Conservation (phyloP, 2,888 invertebrate genomes). For the Prenolepis imparis region DNA sequence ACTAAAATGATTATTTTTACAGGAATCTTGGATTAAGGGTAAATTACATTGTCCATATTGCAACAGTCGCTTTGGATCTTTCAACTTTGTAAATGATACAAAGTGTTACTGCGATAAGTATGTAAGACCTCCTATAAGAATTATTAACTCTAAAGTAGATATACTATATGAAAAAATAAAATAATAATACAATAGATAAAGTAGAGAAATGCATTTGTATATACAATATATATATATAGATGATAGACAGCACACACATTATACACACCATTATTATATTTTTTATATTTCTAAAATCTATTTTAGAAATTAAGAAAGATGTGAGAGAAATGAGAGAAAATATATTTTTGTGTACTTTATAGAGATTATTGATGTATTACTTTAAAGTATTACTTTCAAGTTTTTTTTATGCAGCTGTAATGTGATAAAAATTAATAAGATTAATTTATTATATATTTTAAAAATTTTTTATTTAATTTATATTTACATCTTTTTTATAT, state of each 20-base stretch:
- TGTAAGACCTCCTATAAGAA: slow-evolving; percentile 60
- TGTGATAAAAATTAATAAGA: not conserved
- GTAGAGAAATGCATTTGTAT: not conserved
- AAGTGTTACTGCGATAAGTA: slow-evolving; percentile 66
- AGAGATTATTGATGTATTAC: not conserved
- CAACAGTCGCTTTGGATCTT: slow-evolving; percentile 73
- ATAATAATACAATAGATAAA: not conserved
- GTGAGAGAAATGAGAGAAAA: not conserved
- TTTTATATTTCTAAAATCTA: not conserved
- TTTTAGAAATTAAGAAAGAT: not conserved
- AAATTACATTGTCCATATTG: slow-evolving; percentile 69
- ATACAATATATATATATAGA: not conserved
- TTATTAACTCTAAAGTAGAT: slow-evolving; percentile 71
- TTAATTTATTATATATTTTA: not conserved
- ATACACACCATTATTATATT: not conserved
- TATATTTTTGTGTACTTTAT: not conserved
- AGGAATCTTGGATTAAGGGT: slow-evolving; percentile 74
- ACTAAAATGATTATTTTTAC: slow-evolving; percentile 46
- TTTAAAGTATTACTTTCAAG: not conserved
- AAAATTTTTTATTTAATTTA: slow-evolving; percentile 22
- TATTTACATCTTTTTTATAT: slow-evolving; percentile 29
- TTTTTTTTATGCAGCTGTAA: not conserved
- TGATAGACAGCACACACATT: too few relatives aligned
- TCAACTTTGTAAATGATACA: slow-evolving; percentile 68
- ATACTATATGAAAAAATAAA: slow-evolving; percentile 45